phyloP scores from a whole-genome alignment of 2,888 invertebrate species.

The Drosophila anomalata region DNA sequence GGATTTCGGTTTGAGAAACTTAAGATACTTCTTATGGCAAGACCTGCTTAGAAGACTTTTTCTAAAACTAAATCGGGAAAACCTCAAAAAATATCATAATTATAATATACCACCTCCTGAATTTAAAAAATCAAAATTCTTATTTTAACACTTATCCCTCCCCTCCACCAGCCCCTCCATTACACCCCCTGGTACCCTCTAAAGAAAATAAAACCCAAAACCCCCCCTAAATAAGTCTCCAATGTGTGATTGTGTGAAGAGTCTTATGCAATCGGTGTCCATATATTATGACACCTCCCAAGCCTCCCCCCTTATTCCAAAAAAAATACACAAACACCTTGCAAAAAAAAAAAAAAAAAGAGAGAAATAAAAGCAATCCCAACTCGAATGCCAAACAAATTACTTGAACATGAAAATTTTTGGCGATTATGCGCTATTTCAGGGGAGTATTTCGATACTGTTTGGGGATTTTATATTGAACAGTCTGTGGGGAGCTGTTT shows the following conservation, averaged over 20 bases:
- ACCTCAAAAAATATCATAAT: too few relatives aligned
- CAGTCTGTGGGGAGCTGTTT: conserved; percentile 23
- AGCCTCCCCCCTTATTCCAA: background rate
- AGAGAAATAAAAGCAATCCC: conserved; percentile 5
- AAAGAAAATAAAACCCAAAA: background rate
- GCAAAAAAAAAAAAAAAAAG: background rate
- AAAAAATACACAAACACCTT: background rate
- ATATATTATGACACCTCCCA: conserved; percentile 44
- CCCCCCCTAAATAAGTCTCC: background rate
- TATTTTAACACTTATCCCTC: background rate
- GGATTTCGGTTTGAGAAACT: too few relatives aligned
- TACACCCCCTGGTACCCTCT: conserved; percentile 1
- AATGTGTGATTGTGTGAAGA: conserved; percentile 24
- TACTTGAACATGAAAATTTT: conserved; percentile 36
- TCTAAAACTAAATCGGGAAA: background rate
- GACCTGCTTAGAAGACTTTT: too few relatives aligned
- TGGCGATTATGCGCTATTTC: conserved; percentile 38
- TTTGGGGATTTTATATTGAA: conserved; percentile 16
- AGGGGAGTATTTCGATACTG: conserved; percentile 33
- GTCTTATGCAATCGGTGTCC: conserved; percentile 45
- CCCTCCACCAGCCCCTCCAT: background rate
- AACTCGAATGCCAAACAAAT: conserved; percentile 36
- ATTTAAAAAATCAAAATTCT: too few relatives aligned
- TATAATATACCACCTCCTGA: too few relatives aligned
- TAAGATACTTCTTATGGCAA: too few relatives aligned